Evolutionary conservation across 2,113 vertebrate genomes (phyloP).

Genomic region (Stictonetta naevosa): DNA sequence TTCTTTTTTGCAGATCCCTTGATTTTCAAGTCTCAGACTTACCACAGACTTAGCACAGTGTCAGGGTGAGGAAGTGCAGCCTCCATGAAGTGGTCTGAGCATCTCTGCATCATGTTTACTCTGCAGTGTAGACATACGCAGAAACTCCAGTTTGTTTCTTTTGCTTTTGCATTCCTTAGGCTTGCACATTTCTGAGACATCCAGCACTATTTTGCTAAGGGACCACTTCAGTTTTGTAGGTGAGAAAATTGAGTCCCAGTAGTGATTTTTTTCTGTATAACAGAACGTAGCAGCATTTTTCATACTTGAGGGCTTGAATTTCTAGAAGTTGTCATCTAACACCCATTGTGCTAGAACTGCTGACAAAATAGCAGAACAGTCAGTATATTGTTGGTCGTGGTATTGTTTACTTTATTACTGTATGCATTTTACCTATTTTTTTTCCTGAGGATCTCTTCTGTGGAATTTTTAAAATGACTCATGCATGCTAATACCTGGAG

Average conservation of each 20-base stretch:
- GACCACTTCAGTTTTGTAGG: not conserved
- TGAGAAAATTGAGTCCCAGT: not conserved
- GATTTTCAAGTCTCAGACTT: not conserved
- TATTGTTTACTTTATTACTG: not conserved
- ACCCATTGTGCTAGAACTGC: not conserved
- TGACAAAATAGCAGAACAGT: not conserved
- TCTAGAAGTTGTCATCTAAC: not conserved
- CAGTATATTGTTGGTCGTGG: not conserved
- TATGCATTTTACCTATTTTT: not conserved
- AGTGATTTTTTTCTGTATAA: not conserved
- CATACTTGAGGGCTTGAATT: not conserved
- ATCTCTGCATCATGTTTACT: not conserved
- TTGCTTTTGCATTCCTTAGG: not conserved
- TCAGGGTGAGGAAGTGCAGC: not conserved
- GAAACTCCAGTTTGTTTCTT: not conserved
- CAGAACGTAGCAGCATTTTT: not conserved
- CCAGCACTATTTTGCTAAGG: not conserved
- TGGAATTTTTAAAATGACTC: not conserved
- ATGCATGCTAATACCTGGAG: not conserved
- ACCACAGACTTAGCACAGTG: not conserved
- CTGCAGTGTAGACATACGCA: not conserved
- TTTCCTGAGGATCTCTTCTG: not conserved
- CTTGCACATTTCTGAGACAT: not conserved
- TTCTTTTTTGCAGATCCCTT: not conserved
- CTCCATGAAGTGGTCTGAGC: not conserved